Conservation (phyloP, 1,140 invertebrate species). For the Philaenus spumarius region DNA sequence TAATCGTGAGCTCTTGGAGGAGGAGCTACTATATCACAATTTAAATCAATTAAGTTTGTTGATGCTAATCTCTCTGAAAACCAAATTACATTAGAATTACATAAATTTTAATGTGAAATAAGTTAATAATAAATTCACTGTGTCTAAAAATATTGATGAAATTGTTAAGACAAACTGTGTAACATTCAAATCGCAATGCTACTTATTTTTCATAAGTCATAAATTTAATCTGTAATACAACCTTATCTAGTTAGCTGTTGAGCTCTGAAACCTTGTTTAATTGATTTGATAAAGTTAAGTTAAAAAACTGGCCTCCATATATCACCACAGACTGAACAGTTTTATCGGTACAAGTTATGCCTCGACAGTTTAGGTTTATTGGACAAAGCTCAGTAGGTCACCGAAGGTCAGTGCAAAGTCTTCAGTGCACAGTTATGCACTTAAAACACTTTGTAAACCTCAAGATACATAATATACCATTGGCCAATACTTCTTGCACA, state of each 20-base stretch:
- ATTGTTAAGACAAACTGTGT: not conserved
- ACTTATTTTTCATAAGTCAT: not conserved
- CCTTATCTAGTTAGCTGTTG: too few species aligned
- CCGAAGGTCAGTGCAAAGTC: not conserved
- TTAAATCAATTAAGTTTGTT: slow-evolving; percentile 67
- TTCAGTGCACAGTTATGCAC: not conserved
- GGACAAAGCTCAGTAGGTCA: not conserved
- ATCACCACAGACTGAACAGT: too few species aligned
- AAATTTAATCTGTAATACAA: not conserved
- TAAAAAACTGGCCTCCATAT: too few species aligned
- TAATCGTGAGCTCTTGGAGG: slow-evolving; percentile 56
- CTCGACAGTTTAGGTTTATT: too few species aligned
- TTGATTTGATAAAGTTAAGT: too few species aligned
- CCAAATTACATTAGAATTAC: slow-evolving; percentile 16
- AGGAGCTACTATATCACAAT: slow-evolving; percentile 46
- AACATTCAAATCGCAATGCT: not conserved
- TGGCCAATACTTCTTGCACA: too few species aligned
- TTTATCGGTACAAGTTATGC: too few species aligned
- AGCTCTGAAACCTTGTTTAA: too few species aligned
- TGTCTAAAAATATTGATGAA: not conserved
- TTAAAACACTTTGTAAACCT: too few species aligned
- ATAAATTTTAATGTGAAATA: not conserved
- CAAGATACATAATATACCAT: too few species aligned
- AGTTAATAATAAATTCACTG: not conserved
- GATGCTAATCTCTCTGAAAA: slow-evolving; percentile 43